These are phyloP conservation scores for Timema podura DNA, from an alignment of 2,888 invertebrate genomes.

Conservation along the genomic window DNA sequence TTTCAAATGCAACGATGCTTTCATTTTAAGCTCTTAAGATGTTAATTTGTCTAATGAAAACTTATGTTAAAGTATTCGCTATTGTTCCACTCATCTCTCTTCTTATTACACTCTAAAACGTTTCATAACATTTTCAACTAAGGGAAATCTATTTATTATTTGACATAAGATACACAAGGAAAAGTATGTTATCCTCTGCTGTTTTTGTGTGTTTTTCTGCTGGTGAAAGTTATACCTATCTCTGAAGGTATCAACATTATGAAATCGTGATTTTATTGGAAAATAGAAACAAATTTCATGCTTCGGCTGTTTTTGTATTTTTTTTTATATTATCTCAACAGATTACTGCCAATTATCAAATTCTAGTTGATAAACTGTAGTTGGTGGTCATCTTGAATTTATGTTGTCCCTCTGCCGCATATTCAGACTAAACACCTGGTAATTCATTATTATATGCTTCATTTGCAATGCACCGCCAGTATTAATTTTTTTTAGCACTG, in stretches of 20 bases:
- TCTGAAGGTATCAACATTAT: not conserved
- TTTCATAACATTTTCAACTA: conserved; percentile 10
- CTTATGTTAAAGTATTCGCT: too few species aligned
- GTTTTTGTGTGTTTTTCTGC: too few species aligned
- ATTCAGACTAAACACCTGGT: not conserved
- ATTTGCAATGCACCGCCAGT: not conserved
- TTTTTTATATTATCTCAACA: too few species aligned
- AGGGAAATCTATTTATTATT: too few species aligned
- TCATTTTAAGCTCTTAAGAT: not conserved
- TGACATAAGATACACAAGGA: too few species aligned
- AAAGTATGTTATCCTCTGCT: too few species aligned
- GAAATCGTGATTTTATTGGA: not conserved
- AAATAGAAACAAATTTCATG: too few species aligned
- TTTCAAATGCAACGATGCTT: not conserved
- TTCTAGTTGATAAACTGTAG: not conserved
- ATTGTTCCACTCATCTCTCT: not conserved
- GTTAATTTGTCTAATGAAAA: not conserved
- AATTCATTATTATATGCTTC: not conserved
- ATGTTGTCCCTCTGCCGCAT: not conserved
- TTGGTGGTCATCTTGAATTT: not conserved
- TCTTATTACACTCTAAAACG: not conserved
- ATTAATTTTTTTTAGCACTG: not conserved
- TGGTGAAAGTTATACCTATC: not conserved
- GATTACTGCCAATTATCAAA: too few species aligned
- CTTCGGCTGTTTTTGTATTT: too few species aligned